A percentile compares a stretch with the other conserved stretches of the same genome.
phyloP scores from a whole-genome alignment of 2,113 vertebrate species.

The Sprattus sprattus region DNA sequence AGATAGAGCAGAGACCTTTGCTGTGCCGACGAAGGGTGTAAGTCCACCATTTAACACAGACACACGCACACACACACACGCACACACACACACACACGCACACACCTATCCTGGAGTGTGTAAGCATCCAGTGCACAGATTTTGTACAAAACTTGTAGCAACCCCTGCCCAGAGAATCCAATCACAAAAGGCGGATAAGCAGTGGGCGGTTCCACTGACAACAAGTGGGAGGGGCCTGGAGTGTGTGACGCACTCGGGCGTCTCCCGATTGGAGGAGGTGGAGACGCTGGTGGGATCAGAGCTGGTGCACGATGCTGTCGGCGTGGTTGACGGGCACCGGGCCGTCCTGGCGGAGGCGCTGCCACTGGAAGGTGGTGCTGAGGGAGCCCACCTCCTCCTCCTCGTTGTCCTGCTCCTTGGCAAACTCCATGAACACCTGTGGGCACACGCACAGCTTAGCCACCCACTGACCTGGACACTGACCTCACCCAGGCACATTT shows the following conservation, averaged over 20 bases:
- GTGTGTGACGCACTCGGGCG: background rate
- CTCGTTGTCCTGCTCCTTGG: conserved; percentile 75
- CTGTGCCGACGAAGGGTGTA: background rate
- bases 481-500: too few relatives aligned
- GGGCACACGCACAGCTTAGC: background rate
- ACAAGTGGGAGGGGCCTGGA: background rate
- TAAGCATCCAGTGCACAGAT: background rate
- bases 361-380: conserved; percentile 77
- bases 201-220: background rate
- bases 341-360: conserved; percentile 63
- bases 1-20: background rate
- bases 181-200: background rate
- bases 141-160: background rate
- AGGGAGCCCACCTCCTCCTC: conserved; percentile 70
- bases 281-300: conserved; percentile 51
- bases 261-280: background rate
- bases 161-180: background rate
- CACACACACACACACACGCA: background rate
- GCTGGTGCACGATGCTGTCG: conserved; percentile 74
- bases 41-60: background rate
- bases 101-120: background rate
- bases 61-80: background rate
- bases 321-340: conserved; percentile 47
- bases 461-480: too few relatives aligned
- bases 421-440: conserved; percentile 76